Percentiles rank a stretch among this genome's conserved stretches.
These are phyloP conservation scores for Drosophila ironensis DNA, from an alignment of 1,140 invertebrate species.

Conservation along the genomic window DNA sequence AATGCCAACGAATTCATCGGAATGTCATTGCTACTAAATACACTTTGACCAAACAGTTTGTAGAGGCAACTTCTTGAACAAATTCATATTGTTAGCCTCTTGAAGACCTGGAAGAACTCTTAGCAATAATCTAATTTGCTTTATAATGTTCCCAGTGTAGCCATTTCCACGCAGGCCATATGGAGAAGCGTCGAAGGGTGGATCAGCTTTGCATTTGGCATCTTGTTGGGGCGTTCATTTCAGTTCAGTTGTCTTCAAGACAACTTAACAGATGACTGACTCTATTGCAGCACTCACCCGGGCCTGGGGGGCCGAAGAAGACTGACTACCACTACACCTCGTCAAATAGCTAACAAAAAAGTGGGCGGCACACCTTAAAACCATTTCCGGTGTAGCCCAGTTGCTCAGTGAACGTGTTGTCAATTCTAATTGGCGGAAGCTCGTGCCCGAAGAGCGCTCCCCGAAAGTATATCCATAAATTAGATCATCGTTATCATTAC, in stretches of 20 bases:
- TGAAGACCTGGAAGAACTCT: too few relatives aligned
- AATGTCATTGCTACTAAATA: too few relatives aligned
- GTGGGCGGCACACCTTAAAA: constrained; percentile 65
- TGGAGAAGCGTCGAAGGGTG: constrained; percentile 1
- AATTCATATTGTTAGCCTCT: too few relatives aligned
- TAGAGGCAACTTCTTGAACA: too few relatives aligned
- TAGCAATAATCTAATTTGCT: too few relatives aligned
- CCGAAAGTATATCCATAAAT: constrained; percentile 69
- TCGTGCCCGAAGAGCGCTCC: constrained; percentile 18
- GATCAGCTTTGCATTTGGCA: constrained; percentile 55
- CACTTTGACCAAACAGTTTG: too few relatives aligned
- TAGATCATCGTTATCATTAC: constrained; percentile 60
- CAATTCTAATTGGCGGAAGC: constrained; percentile 77
- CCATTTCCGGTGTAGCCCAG: constrained; percentile 77
- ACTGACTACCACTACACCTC: too few relatives aligned
- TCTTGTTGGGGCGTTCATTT: constrained; percentile 33
- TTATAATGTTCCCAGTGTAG: too few relatives aligned
- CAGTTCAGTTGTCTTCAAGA: constrained; percentile 33
- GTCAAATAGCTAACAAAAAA: constrained; percentile 26
- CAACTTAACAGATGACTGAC: constrained; percentile 65
- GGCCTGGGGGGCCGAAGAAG: too few relatives aligned
- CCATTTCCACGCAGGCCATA: background rate
- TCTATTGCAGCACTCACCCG: constrained; percentile 19
- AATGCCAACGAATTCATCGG: too few relatives aligned
- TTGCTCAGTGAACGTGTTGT: constrained; percentile 70